phyloP scores from a whole-genome alignment of 2,797 vertebrate species.

The Harpagifer antarcticus region DNA sequence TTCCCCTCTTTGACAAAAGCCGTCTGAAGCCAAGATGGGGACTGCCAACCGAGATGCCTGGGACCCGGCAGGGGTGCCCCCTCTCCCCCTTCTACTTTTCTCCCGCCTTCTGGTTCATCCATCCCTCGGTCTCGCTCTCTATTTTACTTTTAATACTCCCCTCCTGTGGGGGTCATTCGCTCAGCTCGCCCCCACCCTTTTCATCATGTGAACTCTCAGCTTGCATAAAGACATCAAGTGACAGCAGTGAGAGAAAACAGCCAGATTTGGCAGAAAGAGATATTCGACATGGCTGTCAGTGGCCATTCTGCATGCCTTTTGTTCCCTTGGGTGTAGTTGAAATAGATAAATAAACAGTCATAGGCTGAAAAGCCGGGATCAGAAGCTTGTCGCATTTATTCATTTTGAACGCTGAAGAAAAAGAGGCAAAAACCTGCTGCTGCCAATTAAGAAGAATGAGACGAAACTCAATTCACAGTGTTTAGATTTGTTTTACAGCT shows the following conservation, averaged over 20 bases:
- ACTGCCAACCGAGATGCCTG: conserved; percentile 90
- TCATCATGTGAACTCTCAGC: conserved; percentile 92
- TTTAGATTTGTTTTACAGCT: conserved; percentile 80
- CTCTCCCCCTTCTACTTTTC: conserved; percentile 79
- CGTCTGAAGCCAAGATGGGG: conserved; percentile 93
- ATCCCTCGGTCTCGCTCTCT: conserved; percentile 83
- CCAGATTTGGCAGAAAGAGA: conserved; percentile 95
- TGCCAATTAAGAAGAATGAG: conserved; percentile 81
- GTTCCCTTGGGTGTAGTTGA: conserved; percentile 83
- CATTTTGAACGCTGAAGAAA: conserved; percentile 77
- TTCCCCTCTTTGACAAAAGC: conserved; percentile 91
- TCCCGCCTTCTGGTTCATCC: conserved; percentile 88
- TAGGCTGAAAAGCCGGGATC: conserved; percentile 83
- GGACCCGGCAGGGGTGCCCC: conserved; percentile 89
- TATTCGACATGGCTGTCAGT: conserved; percentile 99
- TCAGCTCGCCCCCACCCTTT: conserved; percentile 84
- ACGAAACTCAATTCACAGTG: conserved; percentile 78
- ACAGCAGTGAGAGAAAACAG: conserved; percentile 87
- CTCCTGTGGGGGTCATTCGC: conserved; percentile 93
- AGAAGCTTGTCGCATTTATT: conserved; percentile 84
- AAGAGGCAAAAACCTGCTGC: conserved; percentile 78
- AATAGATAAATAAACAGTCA: conserved; percentile 89
- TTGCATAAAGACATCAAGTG: conserved; percentile 99
- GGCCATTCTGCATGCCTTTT: conserved; percentile 88
- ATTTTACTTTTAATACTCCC: conserved; percentile 87